Evolutionary conservation across 2,113 vertebrate genomes (phyloP), one percentile per base, ranked within the genome.

Genomic region (Amphilophus citrinellus): DNA sequence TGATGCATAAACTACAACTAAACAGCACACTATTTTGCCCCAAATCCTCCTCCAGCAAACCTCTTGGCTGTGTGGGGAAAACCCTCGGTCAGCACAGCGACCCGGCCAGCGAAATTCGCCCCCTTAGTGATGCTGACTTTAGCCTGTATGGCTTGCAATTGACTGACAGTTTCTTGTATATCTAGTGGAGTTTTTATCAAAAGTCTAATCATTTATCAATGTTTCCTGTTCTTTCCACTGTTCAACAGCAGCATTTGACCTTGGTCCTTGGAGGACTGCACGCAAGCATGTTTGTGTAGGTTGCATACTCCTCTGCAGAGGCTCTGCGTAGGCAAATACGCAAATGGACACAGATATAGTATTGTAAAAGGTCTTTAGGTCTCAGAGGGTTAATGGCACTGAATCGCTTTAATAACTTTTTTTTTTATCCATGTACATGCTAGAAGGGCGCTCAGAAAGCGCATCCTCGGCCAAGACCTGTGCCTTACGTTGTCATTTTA

Each of bases 351-450:
- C 42, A 71, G 30, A 9, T 50, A 24, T 22, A 50, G 42, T 50
- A 68, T 15, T 27, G 47, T 68, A 18, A 47, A 68, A 50, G 27
- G 22, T 7, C 22, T 50, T 50, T 50, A 30, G 17, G 42, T 30
- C 42, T 30, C 42, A 18, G 42, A 30, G 24, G 65, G 24, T 71
- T 71, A 50, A 30, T 53, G 20, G 24, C 66, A 73, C 24, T 53
- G 66, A 73, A 50, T 73, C 24, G 8, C 24, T 73, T 73, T 53
- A 71, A 71, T 71, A 24, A 32, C 32, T 20, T 73, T 68, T 73
- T 68, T 71, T 73, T 37, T 8, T 20, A 73, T 10, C 24, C 15
- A 32, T 13, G 66, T 3, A 13, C 30, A 53, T 20, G 13, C 44
- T 73, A 50, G 66, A 73, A 2, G 3, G 24, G 0, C 1, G 2